Evolutionary conservation across 2,113 vertebrate genomes (phyloP).

Genomic region (Pipra filicauda): DNA sequence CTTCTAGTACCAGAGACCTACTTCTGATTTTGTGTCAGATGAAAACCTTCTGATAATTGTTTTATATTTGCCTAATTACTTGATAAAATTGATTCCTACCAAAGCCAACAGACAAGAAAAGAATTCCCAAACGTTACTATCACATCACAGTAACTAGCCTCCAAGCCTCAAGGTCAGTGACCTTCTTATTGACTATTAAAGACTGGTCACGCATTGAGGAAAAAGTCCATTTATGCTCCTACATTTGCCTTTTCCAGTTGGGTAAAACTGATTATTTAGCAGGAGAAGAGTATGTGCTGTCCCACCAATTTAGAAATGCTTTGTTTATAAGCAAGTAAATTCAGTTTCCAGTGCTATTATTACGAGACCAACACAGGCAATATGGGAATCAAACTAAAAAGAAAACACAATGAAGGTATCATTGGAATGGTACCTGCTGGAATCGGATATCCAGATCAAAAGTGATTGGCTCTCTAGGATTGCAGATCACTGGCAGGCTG

Average conservation of each 20-base stretch:
- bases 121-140: background rate
- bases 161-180: background rate
- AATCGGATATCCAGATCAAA: slow-evolving; percentile 94
- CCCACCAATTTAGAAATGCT: background rate
- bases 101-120: background rate
- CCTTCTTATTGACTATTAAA: background rate
- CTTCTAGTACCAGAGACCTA: background rate
- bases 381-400: background rate
- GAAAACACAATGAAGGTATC: rapidly evolving
- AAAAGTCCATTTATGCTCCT: background rate
- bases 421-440: slow-evolving; percentile 81
- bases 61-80: background rate
- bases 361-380: background rate
- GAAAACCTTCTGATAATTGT: background rate
- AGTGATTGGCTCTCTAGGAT: slow-evolving; percentile 83
- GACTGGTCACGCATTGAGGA: background rate
- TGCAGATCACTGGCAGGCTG: slow-evolving; percentile 84
- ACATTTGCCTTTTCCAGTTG: background rate
- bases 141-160: background rate
- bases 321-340: background rate
- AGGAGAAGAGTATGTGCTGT: background rate
- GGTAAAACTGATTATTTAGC: background rate
- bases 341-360: background rate
- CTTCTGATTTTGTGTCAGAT: background rate
- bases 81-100: background rate